Conservation (phyloP, 1,140 invertebrate species). For the Cydia splendana region DNA sequence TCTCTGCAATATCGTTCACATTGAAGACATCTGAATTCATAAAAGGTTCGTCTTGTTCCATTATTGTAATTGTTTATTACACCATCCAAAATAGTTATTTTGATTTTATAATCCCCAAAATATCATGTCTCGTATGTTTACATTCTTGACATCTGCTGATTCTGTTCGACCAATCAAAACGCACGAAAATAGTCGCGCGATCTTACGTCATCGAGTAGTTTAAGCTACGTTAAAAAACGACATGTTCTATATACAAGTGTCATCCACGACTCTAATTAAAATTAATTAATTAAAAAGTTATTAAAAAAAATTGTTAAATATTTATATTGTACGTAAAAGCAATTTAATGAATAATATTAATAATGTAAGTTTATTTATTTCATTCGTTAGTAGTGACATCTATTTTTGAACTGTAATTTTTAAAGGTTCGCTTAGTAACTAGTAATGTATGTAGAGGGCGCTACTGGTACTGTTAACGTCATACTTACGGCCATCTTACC, state of each 20-base stretch:
- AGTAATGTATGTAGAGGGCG: too few species aligned
- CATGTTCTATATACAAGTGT: too few species aligned
- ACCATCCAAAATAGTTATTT: constrained; percentile 34
- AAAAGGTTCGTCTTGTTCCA: constrained; percentile 67
- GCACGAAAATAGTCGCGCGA: constrained; percentile 58
- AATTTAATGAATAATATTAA: too few species aligned
- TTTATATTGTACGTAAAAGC: too few species aligned
- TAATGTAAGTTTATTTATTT: too few species aligned
- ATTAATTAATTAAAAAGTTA: too few species aligned
- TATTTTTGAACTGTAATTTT: not conserved
- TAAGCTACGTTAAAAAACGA: not conserved
- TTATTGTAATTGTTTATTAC: constrained; percentile 37
- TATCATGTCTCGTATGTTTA: constrained; percentile 58
- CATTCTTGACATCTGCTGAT: constrained; percentile 66
- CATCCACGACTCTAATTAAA: too few species aligned
- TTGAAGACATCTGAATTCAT: constrained; percentile 69
- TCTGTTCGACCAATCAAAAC: constrained; percentile 57
- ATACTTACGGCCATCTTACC: not conserved
- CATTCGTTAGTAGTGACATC: not conserved
- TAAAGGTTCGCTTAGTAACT: not conserved
- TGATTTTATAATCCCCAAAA: constrained; percentile 34
- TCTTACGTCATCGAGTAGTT: constrained; percentile 59
- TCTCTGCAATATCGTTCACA: constrained; percentile 69
- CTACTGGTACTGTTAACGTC: too few species aligned
- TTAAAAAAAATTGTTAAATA: too few species aligned